These are phyloP conservation scores for Temnothorax ravouxi DNA, from an alignment of 2,888 invertebrate species.

Conservation along the genomic window DNA sequence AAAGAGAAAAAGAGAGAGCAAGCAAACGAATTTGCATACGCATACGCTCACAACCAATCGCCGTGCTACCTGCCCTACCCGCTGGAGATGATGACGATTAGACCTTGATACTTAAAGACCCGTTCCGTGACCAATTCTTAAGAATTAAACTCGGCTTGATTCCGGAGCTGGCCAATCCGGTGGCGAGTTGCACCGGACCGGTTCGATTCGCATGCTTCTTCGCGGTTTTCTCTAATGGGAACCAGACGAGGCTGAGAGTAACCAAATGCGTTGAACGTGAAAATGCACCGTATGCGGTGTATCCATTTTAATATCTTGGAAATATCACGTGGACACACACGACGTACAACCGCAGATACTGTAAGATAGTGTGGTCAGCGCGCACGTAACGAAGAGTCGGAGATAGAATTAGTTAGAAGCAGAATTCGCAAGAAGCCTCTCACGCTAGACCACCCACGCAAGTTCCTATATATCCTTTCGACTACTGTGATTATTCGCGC, in stretches of 20 bases:
- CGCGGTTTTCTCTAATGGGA: constrained; percentile 38
- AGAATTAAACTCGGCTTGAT: constrained; percentile 53
- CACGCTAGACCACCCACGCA: constrained; percentile 57
- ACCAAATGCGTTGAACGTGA: constrained; percentile 25
- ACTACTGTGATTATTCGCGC: constrained; percentile 24
- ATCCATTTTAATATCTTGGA: constrained; percentile 22
- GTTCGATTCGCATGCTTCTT: constrained; percentile 52
- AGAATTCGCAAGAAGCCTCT: constrained; percentile 62
- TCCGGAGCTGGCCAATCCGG: constrained; percentile 46
- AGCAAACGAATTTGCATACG: constrained; percentile 71
- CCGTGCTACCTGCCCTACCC: constrained; percentile 49
- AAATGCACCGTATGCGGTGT: constrained; percentile 15
- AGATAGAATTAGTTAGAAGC: constrained; percentile 63
- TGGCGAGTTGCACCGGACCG: constrained; percentile 36
- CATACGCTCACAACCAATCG: constrained; percentile 66
- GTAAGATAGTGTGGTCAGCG: constrained; percentile 59
- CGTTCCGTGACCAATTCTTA: constrained; percentile 52
- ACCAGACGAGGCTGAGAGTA: constrained; percentile 12
- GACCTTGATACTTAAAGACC: constrained; percentile 57
- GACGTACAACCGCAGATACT: constrained; percentile 71
- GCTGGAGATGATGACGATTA: constrained; percentile 45
- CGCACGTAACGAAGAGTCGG: constrained; percentile 41
- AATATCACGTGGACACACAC: constrained; percentile 57
- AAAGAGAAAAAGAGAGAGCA: constrained; percentile 38
- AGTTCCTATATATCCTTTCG: constrained; percentile 36